Evolutionary conservation across 2,888 invertebrate genomes (phyloP), one percentile per base, ranked within the genome.

Genomic region (Campoletis raptor): DNA sequence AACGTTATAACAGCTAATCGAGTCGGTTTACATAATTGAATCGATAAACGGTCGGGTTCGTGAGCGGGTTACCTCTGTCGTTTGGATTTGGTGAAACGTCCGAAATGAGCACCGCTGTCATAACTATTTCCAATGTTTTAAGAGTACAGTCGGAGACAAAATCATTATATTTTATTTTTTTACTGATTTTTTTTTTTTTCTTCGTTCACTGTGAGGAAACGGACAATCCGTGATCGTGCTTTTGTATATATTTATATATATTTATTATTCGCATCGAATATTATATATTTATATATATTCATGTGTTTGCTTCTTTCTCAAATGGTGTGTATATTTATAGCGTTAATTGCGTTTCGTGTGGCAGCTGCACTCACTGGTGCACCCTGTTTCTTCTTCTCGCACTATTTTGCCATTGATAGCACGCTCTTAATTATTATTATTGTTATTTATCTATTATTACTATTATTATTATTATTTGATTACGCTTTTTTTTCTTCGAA

Each of bases 111-210:
- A 89, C 92, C 93, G 78, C 93, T 93, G 93, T 87, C 92, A 92
- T 92, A 93, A 93, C 93, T 93, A 93, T 93, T 93, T 93, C 92
- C 93, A 92, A 93, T 93, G 93, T 93, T 93, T 93, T 92, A 92
- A 92, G 91, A 85, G 92, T 93, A 93, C 93, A 93, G 91, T 93
- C 93, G 57, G 42, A 15, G 87, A 78, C 77, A 91, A 93, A 88
- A 93, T 87, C 90, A 73, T 78, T 57, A 76, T 66, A 40, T 48
- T 54, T 69, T 36, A 45, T 42, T 66, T 70, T 69, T 36, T 72
- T 37, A 8, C 12, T 42, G 1, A 21, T 73, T 57, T 48, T 40
- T 45, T 77, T n/a, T 73, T 72, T 85, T 67, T 24, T 45, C 52
- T 45, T 79, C 54, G 64, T 57, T 30, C 76, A 18, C 7, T n/a